Evolutionary conservation across 2,888 invertebrate genomes (phyloP), one percentile per base, ranked within the genome.

Genomic region (Sepioteuthis lessoniana): DNA sequence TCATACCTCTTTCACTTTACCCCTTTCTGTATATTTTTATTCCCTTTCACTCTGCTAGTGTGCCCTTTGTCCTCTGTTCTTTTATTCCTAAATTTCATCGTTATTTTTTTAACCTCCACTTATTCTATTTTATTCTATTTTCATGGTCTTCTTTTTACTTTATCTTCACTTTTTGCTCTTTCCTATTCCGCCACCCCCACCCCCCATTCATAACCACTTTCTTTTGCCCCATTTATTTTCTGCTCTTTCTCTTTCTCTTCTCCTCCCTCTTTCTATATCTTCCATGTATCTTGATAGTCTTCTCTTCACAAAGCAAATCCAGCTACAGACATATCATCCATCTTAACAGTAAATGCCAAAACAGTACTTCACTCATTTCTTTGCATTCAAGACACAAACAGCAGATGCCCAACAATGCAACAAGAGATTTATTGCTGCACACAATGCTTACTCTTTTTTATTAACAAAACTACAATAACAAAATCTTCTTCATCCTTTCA

Each of bases 71-170:
- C 76, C 90, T 76, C 93, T 92, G 93, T 38, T 94, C 90, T 93
- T 46, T 94, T 94, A 90, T 38, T 94, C 94, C 94, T n/a, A 94
- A 76, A 94, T 16, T 93, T 91, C 46, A 42, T 47, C 76, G 21
- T 93, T 55, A 38, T 37, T 93, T 90, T 46, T 28, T 91, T 38
- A 13, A 0, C 47, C 13, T 35, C 55, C 37, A 10, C n/a, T 28
- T 38, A n/a, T 1, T n/a, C 25, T 90, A 28, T 93, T 31, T 90
- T 50, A 8, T 37, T 90, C 31, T 25, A 21, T 28, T 47, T 47
- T 35, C 47, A n/a, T n/a, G 47, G 37, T 47, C 16, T 4, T 46
- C 25, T 46, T 37, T 13, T n/a, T n/a, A 31, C 10, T 10, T 8
- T 13, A 1, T 8, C 31, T 10, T 10, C n/a, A 8, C n/a, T n/a